Percentiles rank a stretch among this genome's conserved stretches.
Evolutionary conservation across 1,140 invertebrate genomes (phyloP).

Genomic region (Meteorus sp.): DNA sequence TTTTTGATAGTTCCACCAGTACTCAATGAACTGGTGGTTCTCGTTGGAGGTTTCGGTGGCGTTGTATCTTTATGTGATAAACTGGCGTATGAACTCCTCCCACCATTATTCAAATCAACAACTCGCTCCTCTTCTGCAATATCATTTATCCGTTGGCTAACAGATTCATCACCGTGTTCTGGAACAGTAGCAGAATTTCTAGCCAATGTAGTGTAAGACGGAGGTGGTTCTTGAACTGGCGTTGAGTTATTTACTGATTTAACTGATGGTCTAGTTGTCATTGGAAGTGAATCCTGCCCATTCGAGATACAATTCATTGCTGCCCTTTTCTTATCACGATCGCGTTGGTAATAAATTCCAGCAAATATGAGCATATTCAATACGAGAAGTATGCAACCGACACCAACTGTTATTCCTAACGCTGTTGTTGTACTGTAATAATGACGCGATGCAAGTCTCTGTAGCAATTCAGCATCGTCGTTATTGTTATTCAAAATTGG

Average conservation of each 20-base stretch:
- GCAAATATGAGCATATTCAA: slow-evolving; percentile 87
- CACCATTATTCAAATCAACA: slow-evolving; percentile 25
- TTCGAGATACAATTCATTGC: slow-evolving; percentile 44
- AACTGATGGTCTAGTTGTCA: slow-evolving; percentile 47
- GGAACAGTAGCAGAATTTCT: slow-evolving; percentile 51
- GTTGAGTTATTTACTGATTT: slow-evolving; percentile 37
- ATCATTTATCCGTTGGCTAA: slow-evolving; percentile 4
- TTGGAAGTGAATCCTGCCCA: slow-evolving; percentile 48
- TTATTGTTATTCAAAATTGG: slow-evolving; percentile 52
- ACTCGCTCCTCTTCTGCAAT: slow-evolving; percentile 35
- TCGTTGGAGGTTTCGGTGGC: slow-evolving; percentile 56
- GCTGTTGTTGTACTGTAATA: slow-evolving; percentile 77
- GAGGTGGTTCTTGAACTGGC: slow-evolving; percentile 51
- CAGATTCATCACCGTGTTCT: slow-evolving; percentile 19
- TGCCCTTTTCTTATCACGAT: slow-evolving; percentile 59
- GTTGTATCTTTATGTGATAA: slow-evolving; percentile 39
- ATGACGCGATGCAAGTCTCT: slow-evolving; percentile 60
- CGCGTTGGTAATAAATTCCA: slow-evolving; percentile 83
- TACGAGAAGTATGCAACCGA: slow-evolving; percentile 83
- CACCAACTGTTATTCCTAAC: slow-evolving; percentile 84
- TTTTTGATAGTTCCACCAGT: slow-evolving; percentile 63
- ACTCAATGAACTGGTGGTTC: slow-evolving; percentile 54
- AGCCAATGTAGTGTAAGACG: slow-evolving; percentile 55
- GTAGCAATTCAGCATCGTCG: slow-evolving; percentile 58
- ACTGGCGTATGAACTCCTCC: slow-evolving; percentile 28